Base-by-base conservation (phyloP, 2,797 vertebrate genomes). In the Trachurus trachurus region DNA sequence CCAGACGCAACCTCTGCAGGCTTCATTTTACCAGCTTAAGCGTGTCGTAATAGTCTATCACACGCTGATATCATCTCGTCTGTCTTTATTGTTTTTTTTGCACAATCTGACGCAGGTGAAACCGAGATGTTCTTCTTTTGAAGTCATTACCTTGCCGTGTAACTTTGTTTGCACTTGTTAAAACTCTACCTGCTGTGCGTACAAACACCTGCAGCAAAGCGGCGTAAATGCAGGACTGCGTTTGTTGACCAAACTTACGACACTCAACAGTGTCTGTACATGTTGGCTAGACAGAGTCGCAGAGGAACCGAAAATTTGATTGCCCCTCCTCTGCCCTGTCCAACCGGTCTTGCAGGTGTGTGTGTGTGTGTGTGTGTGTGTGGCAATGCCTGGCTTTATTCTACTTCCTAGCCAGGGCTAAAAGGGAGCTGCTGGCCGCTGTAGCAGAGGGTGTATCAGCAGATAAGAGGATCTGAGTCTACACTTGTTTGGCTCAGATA, bases 291-390 rank as follows among this genome's bases (percentile, higher is more conserved):
- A 85, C 60, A 78, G 60, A 65, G 44, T 42, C 49, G 62, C 12
- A 34, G 39, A 71, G 73, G 66, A 71, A 62, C 73, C 42, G 60
- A 86, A 86, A 79, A 85, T 87, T 71, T 49, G 44, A 58, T 74
- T 21, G 5, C 64, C 76, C 81, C 80, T 62, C 76, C 74, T 67
- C 56, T 49, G 74, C 53, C 90, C 83, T 2, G 87, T 84, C 86
- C 4, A 85, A 93, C 93, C 78, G 65, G 93, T 94, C 59, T 0
- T 64, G 66, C 90, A 83, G 74, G 89, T 88, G 71, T 71, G 22
- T 44, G 31, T 34, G 58, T 88, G 71, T 71, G 22, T 44, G 31
- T 34, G 58, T 56, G 69, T 44, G 40, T 31, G 61, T 42, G 56
- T 12, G 54, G 68, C 64, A 64, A 62, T 70, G 49, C 29, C 7